Conservation (phyloP, 2,797 vertebrate genomes). For the Molossus molossus region DNA sequence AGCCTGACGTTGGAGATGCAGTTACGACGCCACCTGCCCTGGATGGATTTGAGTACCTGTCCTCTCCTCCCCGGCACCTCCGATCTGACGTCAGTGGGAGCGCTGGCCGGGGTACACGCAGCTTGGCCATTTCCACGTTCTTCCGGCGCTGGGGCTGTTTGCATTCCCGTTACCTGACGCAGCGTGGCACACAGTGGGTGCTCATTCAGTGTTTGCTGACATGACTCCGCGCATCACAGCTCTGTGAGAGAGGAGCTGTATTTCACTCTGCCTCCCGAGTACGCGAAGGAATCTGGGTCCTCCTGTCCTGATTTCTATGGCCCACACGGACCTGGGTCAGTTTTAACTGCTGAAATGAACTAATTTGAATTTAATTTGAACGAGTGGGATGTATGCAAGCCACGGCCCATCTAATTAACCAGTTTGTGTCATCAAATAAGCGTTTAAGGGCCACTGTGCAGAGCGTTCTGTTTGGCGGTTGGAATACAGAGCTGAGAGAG, state of each 20-base stretch:
- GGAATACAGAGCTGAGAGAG: not conserved
- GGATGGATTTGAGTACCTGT: too few relatives aligned
- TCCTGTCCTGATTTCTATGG: not conserved
- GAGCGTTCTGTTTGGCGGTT: not conserved
- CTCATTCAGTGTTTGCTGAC: not conserved
- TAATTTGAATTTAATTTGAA: slow-evolving; percentile 7
- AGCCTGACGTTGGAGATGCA: not conserved
- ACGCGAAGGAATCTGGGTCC: too few relatives aligned
- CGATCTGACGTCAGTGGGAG: not conserved
- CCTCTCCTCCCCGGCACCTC: not conserved
- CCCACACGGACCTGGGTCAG: not conserved
- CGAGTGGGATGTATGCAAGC: not conserved
- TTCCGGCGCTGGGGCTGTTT: not conserved
- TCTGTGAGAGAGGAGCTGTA: not conserved
- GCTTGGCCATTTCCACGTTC: not conserved
- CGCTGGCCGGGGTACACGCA: not conserved
- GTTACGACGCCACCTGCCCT: not conserved
- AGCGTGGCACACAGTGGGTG: not conserved
- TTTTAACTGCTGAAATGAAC: slow-evolving; percentile 51
- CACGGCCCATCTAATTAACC: not conserved
- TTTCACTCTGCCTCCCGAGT: not conserved
- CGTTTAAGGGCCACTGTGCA: not conserved
- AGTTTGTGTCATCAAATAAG: not conserved
- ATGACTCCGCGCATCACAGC: not conserved
- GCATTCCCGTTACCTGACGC: not conserved